Evolutionary conservation across 2,888 invertebrate genomes (phyloP).

Genomic region (Latheticus oryzae): DNA sequence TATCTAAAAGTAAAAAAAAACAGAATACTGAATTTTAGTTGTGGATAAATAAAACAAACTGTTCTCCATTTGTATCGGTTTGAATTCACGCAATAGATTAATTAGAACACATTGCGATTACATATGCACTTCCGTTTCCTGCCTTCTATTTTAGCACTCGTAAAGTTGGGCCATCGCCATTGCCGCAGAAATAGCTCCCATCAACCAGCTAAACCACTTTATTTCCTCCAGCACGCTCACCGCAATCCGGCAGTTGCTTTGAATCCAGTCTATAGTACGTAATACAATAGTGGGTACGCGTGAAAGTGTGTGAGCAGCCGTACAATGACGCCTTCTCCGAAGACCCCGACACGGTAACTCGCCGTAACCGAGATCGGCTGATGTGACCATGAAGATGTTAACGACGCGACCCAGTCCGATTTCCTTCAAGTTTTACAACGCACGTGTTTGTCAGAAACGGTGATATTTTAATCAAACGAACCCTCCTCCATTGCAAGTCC

Average conservation of each 20-base stretch:
- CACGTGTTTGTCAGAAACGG: conserved; percentile 17
- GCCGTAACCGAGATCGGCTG: conserved; percentile 8
- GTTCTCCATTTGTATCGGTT: no score
- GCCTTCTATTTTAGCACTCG: no score
- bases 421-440: conserved; percentile 5
- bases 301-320: conserved; percentile 23
- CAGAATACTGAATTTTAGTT: no score
- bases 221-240: conserved; percentile 1
- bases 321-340: conserved; percentile 23
- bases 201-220: no score
- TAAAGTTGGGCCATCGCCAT: no score
- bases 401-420: conserved; percentile 22
- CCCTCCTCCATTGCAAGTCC: conserved; percentile 18
- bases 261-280: not conserved
- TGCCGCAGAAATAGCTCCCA: no score
- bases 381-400: conserved; percentile 29
- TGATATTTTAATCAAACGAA: not conserved
- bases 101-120: no score
- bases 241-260: no score
- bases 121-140: no score
- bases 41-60: no score
- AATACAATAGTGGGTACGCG: not conserved
- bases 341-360: conserved; percentile 7
- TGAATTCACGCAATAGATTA: no score
- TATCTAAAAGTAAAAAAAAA: no score